phyloP scores from a whole-genome alignment of 37 sponge, comb jelly and placozoan species.

The Ephydatia muelleri region DNA sequence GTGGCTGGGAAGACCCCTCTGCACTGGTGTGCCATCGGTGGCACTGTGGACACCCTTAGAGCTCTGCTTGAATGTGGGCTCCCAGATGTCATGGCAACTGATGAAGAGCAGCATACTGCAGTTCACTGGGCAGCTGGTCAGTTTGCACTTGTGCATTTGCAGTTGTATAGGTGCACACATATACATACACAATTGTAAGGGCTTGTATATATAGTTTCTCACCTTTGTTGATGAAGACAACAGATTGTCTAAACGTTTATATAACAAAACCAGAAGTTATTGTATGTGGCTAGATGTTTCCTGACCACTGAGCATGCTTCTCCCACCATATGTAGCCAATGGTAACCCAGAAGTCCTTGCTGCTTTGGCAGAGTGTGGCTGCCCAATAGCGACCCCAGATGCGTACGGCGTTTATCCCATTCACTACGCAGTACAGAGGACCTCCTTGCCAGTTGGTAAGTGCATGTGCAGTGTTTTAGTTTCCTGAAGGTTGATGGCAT shows the following conservation, averaged over 20 bases:
- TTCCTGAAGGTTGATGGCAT: too few relatives aligned
- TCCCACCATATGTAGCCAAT: slow-evolving; percentile 63
- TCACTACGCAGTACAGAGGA: slow-evolving; percentile 75
- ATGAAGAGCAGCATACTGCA: slow-evolving; percentile 43
- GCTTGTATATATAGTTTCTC: not conserved
- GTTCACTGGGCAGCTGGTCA: slow-evolving; percentile 77
- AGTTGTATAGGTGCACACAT: not conserved
- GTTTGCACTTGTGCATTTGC: not conserved
- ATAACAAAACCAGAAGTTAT: not conserved
- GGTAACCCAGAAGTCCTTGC: slow-evolving; percentile 67
- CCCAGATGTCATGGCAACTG: slow-evolving; percentile 31
- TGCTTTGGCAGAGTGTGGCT: slow-evolving; percentile 49
- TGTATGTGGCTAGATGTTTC: too few relatives aligned
- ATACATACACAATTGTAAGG: not conserved
- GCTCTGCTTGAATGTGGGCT: slow-evolving; percentile 32
- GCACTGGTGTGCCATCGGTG: slow-evolving; percentile 38
- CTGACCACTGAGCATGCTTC: too few relatives aligned
- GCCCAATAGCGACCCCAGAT: slow-evolving; percentile 23
- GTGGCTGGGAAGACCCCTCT: slow-evolving; percentile 51
- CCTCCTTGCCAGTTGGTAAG: slow-evolving; percentile 11
- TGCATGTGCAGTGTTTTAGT: too few relatives aligned
- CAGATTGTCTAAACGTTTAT: not conserved
- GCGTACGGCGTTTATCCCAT: slow-evolving; percentile 69
- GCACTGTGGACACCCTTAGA: slow-evolving; percentile 36
- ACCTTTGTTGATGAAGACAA: not conserved